Evolutionary conservation across 2,888 invertebrate genomes (phyloP).

Genomic region (Sesia apiformis): DNA sequence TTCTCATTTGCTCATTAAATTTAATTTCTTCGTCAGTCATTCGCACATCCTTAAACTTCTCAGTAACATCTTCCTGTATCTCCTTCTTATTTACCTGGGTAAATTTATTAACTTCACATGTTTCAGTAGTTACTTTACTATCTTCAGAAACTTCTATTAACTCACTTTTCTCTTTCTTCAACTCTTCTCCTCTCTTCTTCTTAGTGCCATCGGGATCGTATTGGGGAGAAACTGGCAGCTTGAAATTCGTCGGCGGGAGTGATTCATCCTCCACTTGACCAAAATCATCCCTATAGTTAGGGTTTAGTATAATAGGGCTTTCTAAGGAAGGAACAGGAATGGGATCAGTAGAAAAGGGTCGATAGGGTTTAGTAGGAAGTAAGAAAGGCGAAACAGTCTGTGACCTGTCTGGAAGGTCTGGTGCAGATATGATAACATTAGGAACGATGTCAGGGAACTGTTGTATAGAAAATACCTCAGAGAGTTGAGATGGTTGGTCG

Average conservation of each 20-base stretch:
- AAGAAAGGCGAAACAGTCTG: constrained; percentile 40
- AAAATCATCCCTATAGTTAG: constrained; percentile 36
- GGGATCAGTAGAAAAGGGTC: constrained; percentile 54
- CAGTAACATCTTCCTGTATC: constrained; percentile 8
- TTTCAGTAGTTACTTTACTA: background rate
- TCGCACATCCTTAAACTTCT: constrained; percentile 14
- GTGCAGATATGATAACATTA: constrained; percentile 7
- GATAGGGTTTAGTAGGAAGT: constrained; percentile 34
- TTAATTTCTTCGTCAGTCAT: constrained; percentile 15
- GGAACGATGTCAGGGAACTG: constrained; percentile 22
- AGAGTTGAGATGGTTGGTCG: constrained; percentile 51
- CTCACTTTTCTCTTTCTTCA: constrained; percentile 1
- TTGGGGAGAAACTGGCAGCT: constrained; percentile 49
- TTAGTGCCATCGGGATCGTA: constrained; percentile 45
- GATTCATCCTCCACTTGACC: constrained; percentile 19
- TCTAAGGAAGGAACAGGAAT: constrained; percentile 41
- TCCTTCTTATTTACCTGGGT: constrained; percentile 5
- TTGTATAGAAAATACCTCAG: constrained; percentile 46
- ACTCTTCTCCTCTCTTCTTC: constrained; percentile 12
- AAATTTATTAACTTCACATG: constrained; percentile 6
- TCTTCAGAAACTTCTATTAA: background rate
- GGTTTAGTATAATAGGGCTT: constrained; percentile 52
- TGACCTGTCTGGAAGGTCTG: constrained; percentile 19
- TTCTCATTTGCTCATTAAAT: constrained; percentile 26
- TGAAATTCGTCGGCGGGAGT: constrained; percentile 35